A percentile compares a stretch with the other conserved stretches of the same genome.
phyloP scores from a whole-genome alignment of 2,113 vertebrate species.

The Eleginops maclovinus region DNA sequence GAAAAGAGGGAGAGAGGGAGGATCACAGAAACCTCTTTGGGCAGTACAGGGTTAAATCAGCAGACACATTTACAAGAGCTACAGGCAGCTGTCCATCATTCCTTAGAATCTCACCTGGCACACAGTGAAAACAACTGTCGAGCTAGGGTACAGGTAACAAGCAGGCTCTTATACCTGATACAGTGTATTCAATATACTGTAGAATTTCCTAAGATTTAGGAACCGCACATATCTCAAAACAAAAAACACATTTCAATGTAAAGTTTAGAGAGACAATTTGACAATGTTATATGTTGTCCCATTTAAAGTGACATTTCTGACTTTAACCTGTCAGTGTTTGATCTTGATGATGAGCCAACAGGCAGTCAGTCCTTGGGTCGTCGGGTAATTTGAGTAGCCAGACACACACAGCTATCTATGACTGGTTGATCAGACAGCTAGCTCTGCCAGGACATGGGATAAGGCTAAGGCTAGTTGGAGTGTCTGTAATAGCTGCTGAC shows the following conservation, averaged over 20 bases:
- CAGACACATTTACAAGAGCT: conserved; percentile 57
- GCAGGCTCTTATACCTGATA: neutral
- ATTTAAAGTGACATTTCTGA: neutral
- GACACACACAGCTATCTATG: conserved; percentile 5
- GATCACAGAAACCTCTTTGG: conserved; percentile 34
- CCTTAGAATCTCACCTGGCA: conserved; percentile 43
- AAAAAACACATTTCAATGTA: neutral
- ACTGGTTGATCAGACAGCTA: conserved; percentile 35
- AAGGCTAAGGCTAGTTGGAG: conserved; percentile 4
- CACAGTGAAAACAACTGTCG: conserved; percentile 42
- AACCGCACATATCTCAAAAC: neutral
- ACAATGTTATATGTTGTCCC: neutral
- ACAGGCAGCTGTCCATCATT: conserved; percentile 65
- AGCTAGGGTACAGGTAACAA: neutral
- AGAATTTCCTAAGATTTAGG: neutral
- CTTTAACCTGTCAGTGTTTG: conserved; percentile 24
- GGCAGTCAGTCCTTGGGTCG: conserved; percentile 8
- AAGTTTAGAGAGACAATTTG: neutral
- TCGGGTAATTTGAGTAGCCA: conserved; percentile 36
- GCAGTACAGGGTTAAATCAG: conserved; percentile 45
- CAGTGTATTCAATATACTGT: neutral
- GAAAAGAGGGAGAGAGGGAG: conserved; percentile 2
- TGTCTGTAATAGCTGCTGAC: conserved; percentile 20
- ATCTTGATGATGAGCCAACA: conserved; percentile 26
- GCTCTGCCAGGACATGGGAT: conserved; percentile 28